Percentiles rank a stretch among this genome's conserved stretches.
These are phyloP conservation scores for Petaurus breviceps DNA, from an alignment of 2,113 vertebrate species.

Conservation along the genomic window DNA sequence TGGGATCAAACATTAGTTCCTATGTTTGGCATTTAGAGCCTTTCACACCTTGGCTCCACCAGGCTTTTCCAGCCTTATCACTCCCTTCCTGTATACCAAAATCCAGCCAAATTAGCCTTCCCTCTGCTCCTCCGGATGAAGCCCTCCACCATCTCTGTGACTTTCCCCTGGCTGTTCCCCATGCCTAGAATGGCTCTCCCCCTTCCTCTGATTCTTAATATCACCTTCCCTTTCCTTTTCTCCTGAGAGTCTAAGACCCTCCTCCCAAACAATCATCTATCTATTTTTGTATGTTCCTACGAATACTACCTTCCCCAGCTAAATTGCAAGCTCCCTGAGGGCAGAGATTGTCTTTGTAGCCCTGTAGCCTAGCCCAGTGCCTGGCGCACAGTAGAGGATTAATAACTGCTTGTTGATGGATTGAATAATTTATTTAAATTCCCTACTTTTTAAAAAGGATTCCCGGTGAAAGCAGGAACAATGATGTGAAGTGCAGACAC, in stretches of 20 bases:
- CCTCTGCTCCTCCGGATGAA: too few relatives aligned
- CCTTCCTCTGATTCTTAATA: background rate
- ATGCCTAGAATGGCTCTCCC: too few relatives aligned
- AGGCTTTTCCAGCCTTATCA: too few relatives aligned
- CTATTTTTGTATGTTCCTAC: background rate
- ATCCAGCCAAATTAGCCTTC: background rate
- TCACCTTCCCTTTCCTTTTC: background rate
- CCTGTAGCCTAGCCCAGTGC: background rate
- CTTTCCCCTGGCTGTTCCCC: background rate
- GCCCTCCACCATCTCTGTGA: background rate
- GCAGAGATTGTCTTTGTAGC: background rate
- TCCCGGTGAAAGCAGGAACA: background rate
- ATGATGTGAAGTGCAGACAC: background rate
- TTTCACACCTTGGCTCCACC: background rate
- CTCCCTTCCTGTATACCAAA: too few relatives aligned
- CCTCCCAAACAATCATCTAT: background rate
- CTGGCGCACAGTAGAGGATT: background rate
- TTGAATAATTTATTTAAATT: background rate
- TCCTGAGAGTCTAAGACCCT: background rate
- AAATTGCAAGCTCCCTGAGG: background rate
- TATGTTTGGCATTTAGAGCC: background rate
- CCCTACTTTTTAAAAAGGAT: background rate
- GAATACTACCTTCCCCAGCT: background rate
- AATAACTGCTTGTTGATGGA: background rate
- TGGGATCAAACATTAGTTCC: background rate